These are phyloP conservation scores for Chondrilla cf. caribensis DNA, from an alignment of 37 sponge, comb jelly and placozoan genomes.

Conservation along the genomic window DNA sequence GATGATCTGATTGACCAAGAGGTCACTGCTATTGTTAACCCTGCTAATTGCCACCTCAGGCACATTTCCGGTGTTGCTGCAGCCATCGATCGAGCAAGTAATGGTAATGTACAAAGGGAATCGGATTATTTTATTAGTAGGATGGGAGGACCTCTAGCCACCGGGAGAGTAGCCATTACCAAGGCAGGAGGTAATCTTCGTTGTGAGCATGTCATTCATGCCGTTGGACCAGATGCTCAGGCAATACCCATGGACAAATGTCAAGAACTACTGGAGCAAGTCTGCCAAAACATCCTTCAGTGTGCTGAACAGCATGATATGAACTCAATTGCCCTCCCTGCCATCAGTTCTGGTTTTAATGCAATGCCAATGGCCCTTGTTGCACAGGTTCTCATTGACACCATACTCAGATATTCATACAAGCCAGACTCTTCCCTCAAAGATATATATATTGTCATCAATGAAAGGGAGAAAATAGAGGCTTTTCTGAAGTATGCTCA, in stretches of 20 bases:
- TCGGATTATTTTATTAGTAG: neutral
- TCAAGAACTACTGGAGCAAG: constrained; percentile 27
- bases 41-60: constrained; percentile 49
- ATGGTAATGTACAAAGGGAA: constrained; percentile 31
- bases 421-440: constrained; percentile 12
- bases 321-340: constrained; percentile 66
- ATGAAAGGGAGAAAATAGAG: constrained; percentile 26
- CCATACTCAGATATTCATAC: constrained; percentile 30
- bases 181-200: constrained; percentile 52
- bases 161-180: constrained; percentile 45
- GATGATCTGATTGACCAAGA: constrained; percentile 50
- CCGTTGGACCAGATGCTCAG: constrained; percentile 50
- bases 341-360: constrained; percentile 67
- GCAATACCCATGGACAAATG: neutral
- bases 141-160: constrained; percentile 14
- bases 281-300: constrained; percentile 6
- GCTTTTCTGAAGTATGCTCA: neutral
- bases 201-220: constrained; percentile 64
- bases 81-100: constrained; percentile 55
- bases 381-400: constrained; percentile 31
- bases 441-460: constrained; percentile 68
- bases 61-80: constrained; percentile 66
- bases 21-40: constrained; percentile 60
- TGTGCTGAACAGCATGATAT: constrained; percentile 23
- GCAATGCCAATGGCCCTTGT: constrained; percentile 29